These are phyloP conservation scores for Chamaea fasciata DNA, from an alignment of 2,113 vertebrate species.

Conservation along the genomic window DNA sequence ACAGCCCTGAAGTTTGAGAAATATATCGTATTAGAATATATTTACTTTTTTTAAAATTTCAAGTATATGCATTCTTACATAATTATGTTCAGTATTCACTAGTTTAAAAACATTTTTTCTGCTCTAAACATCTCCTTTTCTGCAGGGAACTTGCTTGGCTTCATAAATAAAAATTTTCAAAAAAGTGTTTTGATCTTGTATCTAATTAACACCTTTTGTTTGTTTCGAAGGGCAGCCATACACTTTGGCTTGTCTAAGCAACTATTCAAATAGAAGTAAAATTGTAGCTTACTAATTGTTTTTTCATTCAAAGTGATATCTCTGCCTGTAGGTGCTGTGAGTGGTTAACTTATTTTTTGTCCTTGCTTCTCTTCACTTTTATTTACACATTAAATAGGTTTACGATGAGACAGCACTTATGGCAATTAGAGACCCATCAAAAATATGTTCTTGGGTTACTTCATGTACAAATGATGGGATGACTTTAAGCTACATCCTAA, in stretches of 20 bases:
- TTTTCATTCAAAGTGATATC: background rate
- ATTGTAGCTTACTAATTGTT: background rate
- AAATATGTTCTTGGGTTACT: background rate
- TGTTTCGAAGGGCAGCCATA: background rate
- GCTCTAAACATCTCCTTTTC: background rate
- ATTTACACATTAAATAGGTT: background rate
- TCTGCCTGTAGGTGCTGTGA: background rate
- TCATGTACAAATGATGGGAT: background rate
- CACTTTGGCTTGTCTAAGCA: background rate
- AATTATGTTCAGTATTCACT: background rate
- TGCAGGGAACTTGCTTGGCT: background rate
- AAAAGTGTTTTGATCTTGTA: background rate
- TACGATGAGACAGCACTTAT: background rate
- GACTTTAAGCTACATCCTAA: background rate
- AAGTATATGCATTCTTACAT: background rate
- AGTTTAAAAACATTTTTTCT: background rate
- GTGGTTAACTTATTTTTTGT: background rate
- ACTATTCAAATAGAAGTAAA: background rate
- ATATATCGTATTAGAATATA: background rate
- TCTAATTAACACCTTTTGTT: background rate
- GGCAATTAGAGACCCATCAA: background rate
- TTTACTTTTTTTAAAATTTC: background rate
- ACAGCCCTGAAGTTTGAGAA: background rate
- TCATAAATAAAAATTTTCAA: background rate
- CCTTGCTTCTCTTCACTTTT: background rate